Evolutionary conservation across 1,140 invertebrate genomes (phyloP), one percentile per base, ranked within the genome.

Genomic region (Anastrepha ludens): DNA sequence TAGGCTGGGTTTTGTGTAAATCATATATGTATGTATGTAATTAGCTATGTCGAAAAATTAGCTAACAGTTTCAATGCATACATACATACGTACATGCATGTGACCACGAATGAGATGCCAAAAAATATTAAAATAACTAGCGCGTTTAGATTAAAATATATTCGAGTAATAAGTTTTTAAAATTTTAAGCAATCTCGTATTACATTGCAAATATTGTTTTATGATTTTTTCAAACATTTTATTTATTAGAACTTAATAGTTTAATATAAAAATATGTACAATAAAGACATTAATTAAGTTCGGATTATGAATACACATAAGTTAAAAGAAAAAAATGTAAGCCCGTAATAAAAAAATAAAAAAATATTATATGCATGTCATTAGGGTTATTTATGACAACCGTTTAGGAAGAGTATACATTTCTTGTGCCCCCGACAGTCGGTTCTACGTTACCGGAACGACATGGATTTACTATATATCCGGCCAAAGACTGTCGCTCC

Each of bases 281-380:
- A 74, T 74, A 74, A 74, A 74, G 67, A 74, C 67, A 74, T 74
- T 74, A 74, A 74, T 74, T 67, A 67, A 29, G 29, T 67, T 41
- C 29, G 64, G 29, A 41, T 67, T 55, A 55, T 9, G 5, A 55
- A 9, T 55, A 55, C 50, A 20, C 64, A 67, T 41, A 67, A 13
- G 11, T 67, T 67, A 29, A 29, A 20, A 67, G 39, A 74, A 74
- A 74, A 5, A 55, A 7, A 55, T 55, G 50, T 55, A 55, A 55
- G 50, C 50, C 50, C 50, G 9, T 7, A 55, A 55, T 9, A 55
- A 55, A 55, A 55, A 55, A 55, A 55, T 55, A 55, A 55, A 9
- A 55, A 55, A 55, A 55, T 55, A 55, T 9, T 55, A 9, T 7
- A 55, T 7, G 50, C 50, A 55, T 29, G 50, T 55, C 50, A 55